These are phyloP conservation scores for Eilema caniola DNA, from an alignment of 2,888 invertebrate genomes.

Conservation along the genomic window DNA sequence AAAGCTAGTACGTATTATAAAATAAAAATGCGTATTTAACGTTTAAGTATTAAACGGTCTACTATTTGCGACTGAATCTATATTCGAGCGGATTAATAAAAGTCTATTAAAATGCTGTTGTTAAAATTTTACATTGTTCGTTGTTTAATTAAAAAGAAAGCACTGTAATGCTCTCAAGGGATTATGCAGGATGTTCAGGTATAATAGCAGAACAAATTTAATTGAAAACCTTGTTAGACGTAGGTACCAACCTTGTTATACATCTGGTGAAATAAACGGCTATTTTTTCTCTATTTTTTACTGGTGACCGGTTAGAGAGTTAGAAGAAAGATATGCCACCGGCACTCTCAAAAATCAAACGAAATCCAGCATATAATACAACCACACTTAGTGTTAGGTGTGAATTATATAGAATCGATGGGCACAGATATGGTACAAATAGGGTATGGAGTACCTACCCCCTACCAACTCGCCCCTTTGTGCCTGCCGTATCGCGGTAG, in stretches of 20 bases:
- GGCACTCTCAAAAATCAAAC: too few relatives aligned
- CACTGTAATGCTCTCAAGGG: background rate
- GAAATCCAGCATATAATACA: background rate
- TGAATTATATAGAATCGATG: background rate
- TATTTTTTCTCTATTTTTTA: background rate
- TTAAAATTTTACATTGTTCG: background rate
- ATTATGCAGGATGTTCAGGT: background rate
- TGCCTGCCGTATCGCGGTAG: too few relatives aligned
- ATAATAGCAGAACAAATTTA: background rate
- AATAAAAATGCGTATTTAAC: too few relatives aligned
- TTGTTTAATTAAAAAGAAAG: background rate
- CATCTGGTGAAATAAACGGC: background rate
- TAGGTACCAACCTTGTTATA: background rate
- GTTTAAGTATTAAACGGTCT: too few relatives aligned
- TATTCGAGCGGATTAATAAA: background rate
- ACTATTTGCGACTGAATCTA: background rate
- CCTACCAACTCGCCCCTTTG: too few relatives aligned
- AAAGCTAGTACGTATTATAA: background rate
- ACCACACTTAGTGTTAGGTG: background rate
- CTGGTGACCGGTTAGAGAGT: too few relatives aligned
- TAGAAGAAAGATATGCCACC: background rate
- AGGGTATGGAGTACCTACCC: too few relatives aligned
- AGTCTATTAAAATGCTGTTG: background rate
- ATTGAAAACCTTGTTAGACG: background rate
- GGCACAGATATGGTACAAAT: too few relatives aligned